Evolutionary conservation across 1,140 invertebrate genomes (phyloP).

Genomic region (Tenebrio molitor): DNA sequence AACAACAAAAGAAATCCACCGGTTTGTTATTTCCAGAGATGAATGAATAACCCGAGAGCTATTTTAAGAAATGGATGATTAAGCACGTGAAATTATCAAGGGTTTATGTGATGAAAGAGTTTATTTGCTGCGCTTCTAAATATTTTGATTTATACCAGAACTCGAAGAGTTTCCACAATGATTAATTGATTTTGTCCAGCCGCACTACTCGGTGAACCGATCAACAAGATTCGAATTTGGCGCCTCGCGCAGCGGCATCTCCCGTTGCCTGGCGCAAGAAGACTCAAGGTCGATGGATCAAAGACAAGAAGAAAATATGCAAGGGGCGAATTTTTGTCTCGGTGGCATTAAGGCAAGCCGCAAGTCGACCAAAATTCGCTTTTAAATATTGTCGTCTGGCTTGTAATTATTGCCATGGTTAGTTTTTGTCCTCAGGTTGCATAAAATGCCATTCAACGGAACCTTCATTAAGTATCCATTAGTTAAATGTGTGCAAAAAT

Average conservation of each 20-base stretch:
- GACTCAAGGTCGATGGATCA: too few relatives aligned
- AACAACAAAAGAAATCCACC: not conserved
- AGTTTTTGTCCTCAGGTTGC: slow-evolving; percentile 11
- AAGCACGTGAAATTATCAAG: slow-evolving; percentile 53
- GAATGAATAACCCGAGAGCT: slow-evolving; percentile 31
- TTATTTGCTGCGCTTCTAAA: slow-evolving; percentile 51
- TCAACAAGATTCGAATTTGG: slow-evolving; percentile 14
- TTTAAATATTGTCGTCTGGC: slow-evolving; percentile 4
- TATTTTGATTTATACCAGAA: slow-evolving; percentile 52
- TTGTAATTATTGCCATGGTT: not conserved
- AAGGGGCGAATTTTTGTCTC: not conserved
- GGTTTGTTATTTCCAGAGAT: not conserved
- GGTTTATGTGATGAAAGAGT: slow-evolving; percentile 51
- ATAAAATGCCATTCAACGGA: slow-evolving; percentile 30
- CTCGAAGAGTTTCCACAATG: slow-evolving; percentile 27
- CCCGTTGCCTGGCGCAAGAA: too few relatives aligned
- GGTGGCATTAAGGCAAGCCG: slow-evolving; percentile 3
- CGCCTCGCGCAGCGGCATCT: not conserved
- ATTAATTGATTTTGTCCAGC: slow-evolving; percentile 42
- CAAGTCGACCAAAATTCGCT: slow-evolving; percentile 2
- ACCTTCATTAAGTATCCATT: slow-evolving; percentile 28
- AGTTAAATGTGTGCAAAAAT: slow-evolving; percentile 30
- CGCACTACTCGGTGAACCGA: too few relatives aligned
- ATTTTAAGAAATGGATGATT: slow-evolving; percentile 49
- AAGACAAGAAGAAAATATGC: too few relatives aligned